Conservation (phyloP, 1,140 invertebrate genomes). For the Calephelis nemesis region DNA sequence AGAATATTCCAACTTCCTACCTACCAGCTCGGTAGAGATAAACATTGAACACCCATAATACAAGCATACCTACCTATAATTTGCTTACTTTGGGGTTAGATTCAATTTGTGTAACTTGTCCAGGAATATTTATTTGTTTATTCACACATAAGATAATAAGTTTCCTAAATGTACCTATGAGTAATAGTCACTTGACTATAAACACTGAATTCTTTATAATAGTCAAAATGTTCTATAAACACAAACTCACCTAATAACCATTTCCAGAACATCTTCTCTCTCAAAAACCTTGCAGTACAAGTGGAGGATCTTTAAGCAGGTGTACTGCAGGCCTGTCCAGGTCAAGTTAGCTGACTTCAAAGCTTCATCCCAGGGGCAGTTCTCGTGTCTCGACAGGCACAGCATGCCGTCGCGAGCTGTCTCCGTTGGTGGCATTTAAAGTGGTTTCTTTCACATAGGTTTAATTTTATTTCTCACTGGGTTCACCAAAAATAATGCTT, state of each 20-base stretch:
- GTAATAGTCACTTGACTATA: too few species aligned
- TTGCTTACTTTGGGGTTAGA: too few species aligned
- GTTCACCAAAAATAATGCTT: conserved; percentile 7
- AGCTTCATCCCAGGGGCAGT: conserved; percentile 79
- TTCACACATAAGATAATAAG: too few species aligned
- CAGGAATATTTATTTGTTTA: too few species aligned
- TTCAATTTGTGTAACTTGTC: too few species aligned
- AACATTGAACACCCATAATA: too few species aligned
- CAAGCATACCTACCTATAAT: too few species aligned
- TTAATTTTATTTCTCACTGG: conserved; percentile 20
- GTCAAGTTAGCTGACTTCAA: conserved; percentile 80
- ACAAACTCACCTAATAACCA: conserved; percentile 86
- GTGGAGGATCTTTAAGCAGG: conserved; percentile 88
- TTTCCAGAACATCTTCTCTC: conserved; percentile 87
- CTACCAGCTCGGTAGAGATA: too few species aligned
- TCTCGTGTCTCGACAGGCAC: conserved; percentile 80
- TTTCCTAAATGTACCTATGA: too few species aligned
- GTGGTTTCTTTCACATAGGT: conserved; percentile 28
- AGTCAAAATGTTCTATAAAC: not conserved
- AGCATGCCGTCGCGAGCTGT: conserved; percentile 74
- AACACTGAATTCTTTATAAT: not conserved
- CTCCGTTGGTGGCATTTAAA: conserved; percentile 75
- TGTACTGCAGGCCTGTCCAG: conserved; percentile 88
- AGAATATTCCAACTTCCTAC: too few species aligned
- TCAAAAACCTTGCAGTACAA: conserved; percentile 92